phyloP scores from a whole-genome alignment of 2,888 invertebrate species.

The Rhingia rostrata region DNA sequence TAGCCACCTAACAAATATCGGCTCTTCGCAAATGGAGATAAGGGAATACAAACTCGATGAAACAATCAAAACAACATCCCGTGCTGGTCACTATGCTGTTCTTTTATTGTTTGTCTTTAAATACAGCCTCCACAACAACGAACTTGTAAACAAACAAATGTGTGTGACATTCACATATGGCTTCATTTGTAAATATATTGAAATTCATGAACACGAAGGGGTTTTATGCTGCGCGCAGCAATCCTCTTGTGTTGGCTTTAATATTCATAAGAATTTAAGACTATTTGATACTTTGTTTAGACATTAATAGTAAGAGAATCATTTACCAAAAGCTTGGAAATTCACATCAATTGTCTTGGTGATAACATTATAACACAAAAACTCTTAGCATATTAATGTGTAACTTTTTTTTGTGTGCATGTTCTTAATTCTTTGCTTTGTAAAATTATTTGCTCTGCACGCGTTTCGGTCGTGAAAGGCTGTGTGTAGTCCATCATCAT shows the following conservation, averaged over 20 bases:
- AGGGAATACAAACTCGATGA: neutral
- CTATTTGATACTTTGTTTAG: conserved; percentile 32
- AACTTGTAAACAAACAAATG: conserved; percentile 23
- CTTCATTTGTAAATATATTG: conserved; percentile 31
- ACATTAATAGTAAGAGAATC: conserved; percentile 25
- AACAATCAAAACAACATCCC: conserved; percentile 13
- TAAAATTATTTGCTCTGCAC: conserved; percentile 41
- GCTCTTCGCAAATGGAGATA: neutral
- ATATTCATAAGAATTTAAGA: conserved; percentile 4
- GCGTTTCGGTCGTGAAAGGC: conserved; percentile 42
- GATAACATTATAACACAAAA: conserved; percentile 29
- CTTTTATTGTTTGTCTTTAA: conserved; percentile 48
- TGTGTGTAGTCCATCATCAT: conserved; percentile 58
- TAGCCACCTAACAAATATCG: too few relatives aligned
- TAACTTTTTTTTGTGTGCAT: conserved; percentile 9
- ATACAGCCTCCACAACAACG: conserved; percentile 38
- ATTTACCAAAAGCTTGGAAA: conserved; percentile 19
- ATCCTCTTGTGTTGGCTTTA: neutral
- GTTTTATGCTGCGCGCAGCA: conserved; percentile 24
- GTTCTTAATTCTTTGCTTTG: neutral
- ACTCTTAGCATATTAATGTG: conserved; percentile 34
- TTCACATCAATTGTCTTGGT: conserved; percentile 28
- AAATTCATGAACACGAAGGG: conserved; percentile 36
- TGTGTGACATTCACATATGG: neutral
- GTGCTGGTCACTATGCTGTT: conserved; percentile 9